Evolutionary conservation across 2,113 vertebrate species (phyloP).

Genomic region (Nanorana parkeri): DNA sequence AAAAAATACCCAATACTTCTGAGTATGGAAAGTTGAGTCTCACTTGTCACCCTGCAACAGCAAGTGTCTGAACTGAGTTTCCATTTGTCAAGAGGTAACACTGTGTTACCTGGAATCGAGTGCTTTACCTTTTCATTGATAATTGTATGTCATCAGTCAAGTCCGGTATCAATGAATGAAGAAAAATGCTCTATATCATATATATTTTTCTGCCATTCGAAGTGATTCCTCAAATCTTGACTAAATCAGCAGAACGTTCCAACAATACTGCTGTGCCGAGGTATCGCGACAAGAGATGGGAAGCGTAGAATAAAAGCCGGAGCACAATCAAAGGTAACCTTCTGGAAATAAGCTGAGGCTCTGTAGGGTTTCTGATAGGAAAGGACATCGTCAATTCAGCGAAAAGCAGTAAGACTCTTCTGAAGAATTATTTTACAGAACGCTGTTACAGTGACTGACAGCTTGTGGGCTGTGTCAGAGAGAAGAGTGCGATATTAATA

Average conservation of each 20-base stretch:
- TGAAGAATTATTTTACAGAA: background rate
- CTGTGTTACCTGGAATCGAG: too few species aligned
- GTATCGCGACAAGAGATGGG: background rate
- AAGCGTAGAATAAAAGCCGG: background rate
- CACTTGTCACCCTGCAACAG: too few species aligned
- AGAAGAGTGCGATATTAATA: background rate
- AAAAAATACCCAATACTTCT: too few species aligned
- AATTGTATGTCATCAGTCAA: too few species aligned
- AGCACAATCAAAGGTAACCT: constrained; percentile 1
- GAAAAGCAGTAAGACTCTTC: background rate
- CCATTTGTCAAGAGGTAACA: too few species aligned
- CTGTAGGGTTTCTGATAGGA: background rate
- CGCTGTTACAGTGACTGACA: constrained; percentile 3
- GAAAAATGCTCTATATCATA: too few species aligned
- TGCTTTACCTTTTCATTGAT: too few species aligned
- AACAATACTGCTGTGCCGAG: background rate
- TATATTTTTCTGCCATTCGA: background rate
- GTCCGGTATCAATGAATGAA: too few species aligned
- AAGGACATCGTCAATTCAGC: background rate
- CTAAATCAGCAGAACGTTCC: background rate
- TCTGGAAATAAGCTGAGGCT: background rate
- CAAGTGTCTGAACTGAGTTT: too few species aligned
- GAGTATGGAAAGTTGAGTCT: too few species aligned
- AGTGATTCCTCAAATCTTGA: background rate
- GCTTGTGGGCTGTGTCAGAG: background rate